Percentiles rank a stretch among this genome's conserved stretches.
Evolutionary conservation across 2,888 invertebrate species (phyloP).

Genomic region (Mesorhabditis belari): DNA sequence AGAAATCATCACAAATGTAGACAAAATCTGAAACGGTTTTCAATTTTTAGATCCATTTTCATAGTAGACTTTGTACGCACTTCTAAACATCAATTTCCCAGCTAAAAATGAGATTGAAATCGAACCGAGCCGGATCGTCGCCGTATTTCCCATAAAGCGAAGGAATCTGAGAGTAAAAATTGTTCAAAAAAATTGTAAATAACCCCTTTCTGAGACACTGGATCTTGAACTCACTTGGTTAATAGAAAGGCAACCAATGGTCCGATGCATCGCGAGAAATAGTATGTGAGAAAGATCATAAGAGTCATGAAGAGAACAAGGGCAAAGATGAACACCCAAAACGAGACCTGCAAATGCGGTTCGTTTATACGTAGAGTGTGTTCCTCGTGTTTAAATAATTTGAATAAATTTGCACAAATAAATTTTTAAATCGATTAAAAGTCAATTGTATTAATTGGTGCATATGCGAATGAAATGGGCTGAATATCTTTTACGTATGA

Average conservation of each 20-base stretch:
- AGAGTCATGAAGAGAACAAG: conserved; percentile 31
- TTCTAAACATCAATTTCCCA: conserved; percentile 96
- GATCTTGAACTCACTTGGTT: conserved; percentile 21
- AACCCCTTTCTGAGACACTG: background rate
- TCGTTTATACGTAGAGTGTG: too few relatives aligned
- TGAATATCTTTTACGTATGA: too few relatives aligned
- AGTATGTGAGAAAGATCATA: conserved; percentile 36
- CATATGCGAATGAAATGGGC: too few relatives aligned
- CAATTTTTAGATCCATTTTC: background rate
- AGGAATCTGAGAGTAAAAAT: conserved; percentile 15
- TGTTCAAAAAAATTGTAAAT: background rate
- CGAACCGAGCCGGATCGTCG: conserved; percentile 64
- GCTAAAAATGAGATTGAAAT: conserved; percentile 88
- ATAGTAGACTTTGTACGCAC: conserved; percentile 53
- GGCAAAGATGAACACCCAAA: conserved; percentile 20
- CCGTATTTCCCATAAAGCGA: conserved; percentile 23
- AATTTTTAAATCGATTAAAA: background rate
- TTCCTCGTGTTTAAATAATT: too few relatives aligned
- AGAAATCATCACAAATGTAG: conserved; percentile 86
- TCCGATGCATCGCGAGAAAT: conserved; percentile 37
- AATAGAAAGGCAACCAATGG: conserved; percentile 30
- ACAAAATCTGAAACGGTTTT: conserved; percentile 62
- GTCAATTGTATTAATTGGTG: background rate
- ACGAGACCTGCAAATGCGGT: conserved; percentile 5
- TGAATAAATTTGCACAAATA: background rate